Conservation (phyloP, 2,797 vertebrate genomes). For the Myotis myotis region DNA sequence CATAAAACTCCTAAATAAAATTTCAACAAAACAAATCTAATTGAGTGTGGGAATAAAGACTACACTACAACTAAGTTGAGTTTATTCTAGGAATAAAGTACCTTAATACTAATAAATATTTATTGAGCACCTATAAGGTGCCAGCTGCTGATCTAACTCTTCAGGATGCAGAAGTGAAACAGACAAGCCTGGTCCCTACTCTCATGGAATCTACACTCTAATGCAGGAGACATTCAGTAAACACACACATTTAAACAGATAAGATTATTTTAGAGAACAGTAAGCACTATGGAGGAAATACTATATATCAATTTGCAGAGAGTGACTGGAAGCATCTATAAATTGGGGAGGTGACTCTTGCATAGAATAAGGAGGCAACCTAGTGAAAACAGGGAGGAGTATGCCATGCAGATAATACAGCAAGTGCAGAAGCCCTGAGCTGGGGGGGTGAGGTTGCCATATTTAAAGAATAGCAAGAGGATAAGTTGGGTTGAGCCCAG, state of each 20-base stretch:
- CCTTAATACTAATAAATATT: background rate
- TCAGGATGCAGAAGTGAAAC: background rate
- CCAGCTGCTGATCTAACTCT: background rate
- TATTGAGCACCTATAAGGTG: background rate
- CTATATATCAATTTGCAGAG: background rate
- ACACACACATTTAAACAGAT: background rate
- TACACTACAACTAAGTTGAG: background rate
- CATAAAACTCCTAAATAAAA: conserved; percentile 12
- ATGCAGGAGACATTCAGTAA: background rate
- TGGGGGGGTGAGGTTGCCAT: background rate
- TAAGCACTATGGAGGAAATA: background rate
- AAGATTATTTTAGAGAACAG: background rate
- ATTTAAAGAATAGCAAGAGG: background rate
- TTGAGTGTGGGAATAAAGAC: background rate
- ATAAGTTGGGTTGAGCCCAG: background rate
- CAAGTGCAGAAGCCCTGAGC: background rate
- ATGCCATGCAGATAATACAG: background rate
- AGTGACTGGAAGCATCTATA: background rate
- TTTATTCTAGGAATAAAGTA: background rate
- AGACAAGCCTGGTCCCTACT: background rate
- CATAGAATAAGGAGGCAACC: background rate
- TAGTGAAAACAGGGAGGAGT: background rate
- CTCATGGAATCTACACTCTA: background rate
- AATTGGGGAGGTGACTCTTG: background rate
- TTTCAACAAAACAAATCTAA: background rate